Conservation (phyloP, 2,888 invertebrate species). For the Agrotis exclamationis region DNA sequence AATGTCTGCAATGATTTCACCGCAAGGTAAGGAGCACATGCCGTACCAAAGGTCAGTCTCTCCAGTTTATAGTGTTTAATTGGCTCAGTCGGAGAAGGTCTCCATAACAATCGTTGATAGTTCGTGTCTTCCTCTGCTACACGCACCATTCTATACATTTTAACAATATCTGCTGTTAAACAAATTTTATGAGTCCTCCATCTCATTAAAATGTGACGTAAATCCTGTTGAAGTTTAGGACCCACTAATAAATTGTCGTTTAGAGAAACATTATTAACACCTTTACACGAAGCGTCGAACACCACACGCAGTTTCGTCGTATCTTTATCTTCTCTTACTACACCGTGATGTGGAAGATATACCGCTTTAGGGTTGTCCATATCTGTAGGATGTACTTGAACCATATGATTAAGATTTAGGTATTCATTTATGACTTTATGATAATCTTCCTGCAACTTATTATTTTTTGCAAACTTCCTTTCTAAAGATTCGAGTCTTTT, state of each 20-base stretch:
- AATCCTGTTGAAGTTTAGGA: slow-evolving; percentile 55
- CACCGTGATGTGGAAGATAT: neutral
- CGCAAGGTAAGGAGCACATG: slow-evolving; percentile 22
- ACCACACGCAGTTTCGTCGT: slow-evolving; percentile 2
- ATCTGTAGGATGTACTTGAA: neutral
- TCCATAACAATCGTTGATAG: slow-evolving; percentile 28
- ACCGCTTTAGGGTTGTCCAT: neutral
- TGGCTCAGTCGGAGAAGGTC: neutral
- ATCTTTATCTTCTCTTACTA: neutral
- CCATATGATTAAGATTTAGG: neutral
- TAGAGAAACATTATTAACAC: slow-evolving; percentile 41
- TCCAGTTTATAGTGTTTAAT: slow-evolving; percentile 9
- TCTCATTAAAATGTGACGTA: slow-evolving; percentile 62
- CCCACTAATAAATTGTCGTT: slow-evolving; percentile 62
- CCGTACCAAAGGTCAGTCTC: slow-evolving; percentile 31
- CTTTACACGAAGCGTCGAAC: slow-evolving; percentile 26
- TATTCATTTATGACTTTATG: neutral
- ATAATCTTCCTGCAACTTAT: neutral
- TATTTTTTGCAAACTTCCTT: neutral
- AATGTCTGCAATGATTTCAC: slow-evolving; percentile 10
- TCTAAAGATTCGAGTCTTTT: neutral
- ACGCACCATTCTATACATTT: slow-evolving; percentile 66
- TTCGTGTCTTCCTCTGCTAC: slow-evolving; percentile 6
- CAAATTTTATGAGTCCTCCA: slow-evolving; percentile 61
- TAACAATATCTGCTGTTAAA: slow-evolving; percentile 60